Percentiles rank a stretch among this genome's conserved stretches.
Evolutionary conservation across 1,140 invertebrate genomes (phyloP).

Genomic region (Argopecten irradians): DNA sequence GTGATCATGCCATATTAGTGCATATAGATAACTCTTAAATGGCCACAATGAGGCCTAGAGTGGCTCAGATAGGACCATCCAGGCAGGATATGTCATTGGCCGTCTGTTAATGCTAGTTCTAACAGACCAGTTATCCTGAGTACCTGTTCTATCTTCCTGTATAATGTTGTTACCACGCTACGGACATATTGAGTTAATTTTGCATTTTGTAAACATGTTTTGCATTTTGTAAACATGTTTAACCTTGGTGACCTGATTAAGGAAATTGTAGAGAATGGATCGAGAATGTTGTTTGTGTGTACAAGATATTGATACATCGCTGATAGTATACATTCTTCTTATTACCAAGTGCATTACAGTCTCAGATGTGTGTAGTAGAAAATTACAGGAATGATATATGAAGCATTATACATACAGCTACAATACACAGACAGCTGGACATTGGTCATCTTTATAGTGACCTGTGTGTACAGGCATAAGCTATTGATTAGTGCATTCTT

Average conservation of each 20-base stretch:
- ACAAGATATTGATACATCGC: not conserved
- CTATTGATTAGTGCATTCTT: too few relatives aligned
- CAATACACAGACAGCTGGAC: not conserved
- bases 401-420: not conserved
- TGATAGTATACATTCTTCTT: not conserved
- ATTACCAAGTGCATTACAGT: not conserved
- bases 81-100: not conserved
- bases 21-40: not conserved
- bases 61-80: not conserved
- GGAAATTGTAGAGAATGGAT: not conserved
- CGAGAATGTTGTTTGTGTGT: not conserved
- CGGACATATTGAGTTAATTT: not conserved
- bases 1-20: not conserved
- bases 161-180: not conserved
- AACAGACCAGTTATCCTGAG: not conserved
- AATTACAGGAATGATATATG: not conserved
- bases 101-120: not conserved
- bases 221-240: not conserved
- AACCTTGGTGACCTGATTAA: not conserved
- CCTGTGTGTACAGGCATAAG: not conserved
- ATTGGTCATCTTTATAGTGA: not conserved
- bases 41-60: not conserved
- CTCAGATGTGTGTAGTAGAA: not conserved
- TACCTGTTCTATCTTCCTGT: not conserved
- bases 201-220: constrained; percentile 23